A percentile compares a stretch with the other conserved stretches of the same genome.
These are phyloP conservation scores for Holacanthus passer DNA, from an alignment of 2,113 vertebrate species.

Conservation along the genomic window DNA sequence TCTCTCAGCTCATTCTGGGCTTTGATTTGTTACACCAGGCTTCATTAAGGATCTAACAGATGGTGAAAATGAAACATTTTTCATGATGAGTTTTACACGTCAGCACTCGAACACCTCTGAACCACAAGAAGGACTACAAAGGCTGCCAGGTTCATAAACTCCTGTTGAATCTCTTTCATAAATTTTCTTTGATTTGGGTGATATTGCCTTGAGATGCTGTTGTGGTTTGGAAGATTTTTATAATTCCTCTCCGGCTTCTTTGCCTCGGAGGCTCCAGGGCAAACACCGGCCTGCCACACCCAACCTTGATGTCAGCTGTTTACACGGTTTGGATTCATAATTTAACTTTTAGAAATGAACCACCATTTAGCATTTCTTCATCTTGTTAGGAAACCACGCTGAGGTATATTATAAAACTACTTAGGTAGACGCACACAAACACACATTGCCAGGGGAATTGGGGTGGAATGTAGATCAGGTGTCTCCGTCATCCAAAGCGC, in stretches of 20 bases:
- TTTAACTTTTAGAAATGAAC: neutral
- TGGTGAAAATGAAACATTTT: conserved; percentile 13
- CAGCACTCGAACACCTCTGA: conserved; percentile 39
- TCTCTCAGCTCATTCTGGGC: neutral
- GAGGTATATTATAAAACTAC: conserved; percentile 44
- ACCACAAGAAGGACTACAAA: conserved; percentile 26
- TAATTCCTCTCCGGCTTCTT: conserved; percentile 23
- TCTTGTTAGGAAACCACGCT: conserved; percentile 20
- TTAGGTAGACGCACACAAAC: conserved; percentile 37
- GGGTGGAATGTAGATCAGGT: conserved; percentile 78
- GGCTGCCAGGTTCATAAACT: conserved; percentile 19
- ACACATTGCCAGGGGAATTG: conserved; percentile 67
- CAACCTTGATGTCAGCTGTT: conserved; percentile 7
- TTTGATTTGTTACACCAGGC: conserved; percentile 5
- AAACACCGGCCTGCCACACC: conserved; percentile 16
- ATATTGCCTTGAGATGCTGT: conserved; percentile 34
- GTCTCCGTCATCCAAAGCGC: conserved; percentile 70
- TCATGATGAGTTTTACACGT: conserved; percentile 44
- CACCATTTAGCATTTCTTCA: conserved; percentile 7
- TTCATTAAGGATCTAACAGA: conserved; percentile 8
- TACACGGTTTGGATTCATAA: neutral
- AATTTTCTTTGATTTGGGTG: conserved; percentile 21
- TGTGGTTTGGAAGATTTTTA: conserved; percentile 34
- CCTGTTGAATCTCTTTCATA: conserved; percentile 7
- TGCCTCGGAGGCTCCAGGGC: conserved; percentile 5